These are phyloP conservation scores for Lerema accius DNA, from an alignment of 1,140 invertebrate genomes.

Conservation along the genomic window DNA sequence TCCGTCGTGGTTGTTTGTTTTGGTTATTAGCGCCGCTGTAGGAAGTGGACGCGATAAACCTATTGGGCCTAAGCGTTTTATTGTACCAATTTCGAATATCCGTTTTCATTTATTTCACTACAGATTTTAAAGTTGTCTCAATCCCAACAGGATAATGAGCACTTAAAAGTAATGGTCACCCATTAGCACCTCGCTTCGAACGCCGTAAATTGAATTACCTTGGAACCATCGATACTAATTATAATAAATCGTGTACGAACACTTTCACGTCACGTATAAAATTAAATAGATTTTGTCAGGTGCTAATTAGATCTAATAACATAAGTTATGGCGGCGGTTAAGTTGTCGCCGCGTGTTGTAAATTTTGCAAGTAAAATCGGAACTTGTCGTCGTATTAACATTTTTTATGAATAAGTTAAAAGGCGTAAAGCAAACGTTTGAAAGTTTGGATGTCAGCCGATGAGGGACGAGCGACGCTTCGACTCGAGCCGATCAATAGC, in stretches of 20 bases:
- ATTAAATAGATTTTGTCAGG: constrained; percentile 61
- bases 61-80: constrained; percentile 80
- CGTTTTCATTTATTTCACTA: constrained; percentile 60
- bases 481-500: constrained; percentile 35
- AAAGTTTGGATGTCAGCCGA: constrained; percentile 53
- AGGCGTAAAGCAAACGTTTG: constrained; percentile 54
- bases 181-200: constrained; percentile 60
- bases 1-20: constrained; percentile 77
- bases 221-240: constrained; percentile 41
- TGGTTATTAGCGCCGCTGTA: constrained; percentile 77
- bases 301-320: constrained; percentile 69
- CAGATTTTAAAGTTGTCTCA: constrained; percentile 44
- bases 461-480: neutral
- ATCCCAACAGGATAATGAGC: constrained; percentile 40
- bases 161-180: constrained; percentile 45
- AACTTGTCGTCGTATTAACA: constrained; percentile 62
- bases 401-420: constrained; percentile 71
- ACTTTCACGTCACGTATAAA: constrained; percentile 47
- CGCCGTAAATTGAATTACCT: constrained; percentile 38
- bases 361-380: constrained; percentile 67
- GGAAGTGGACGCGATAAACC: constrained; percentile 80
- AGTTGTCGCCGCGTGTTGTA: constrained; percentile 51
- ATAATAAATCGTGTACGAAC: constrained; percentile 41
- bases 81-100: constrained; percentile 77
- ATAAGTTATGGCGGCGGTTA: constrained; percentile 48